Base-by-base conservation (phyloP, 2,797 vertebrate genomes). In the Peromyscus eremicus region DNA sequence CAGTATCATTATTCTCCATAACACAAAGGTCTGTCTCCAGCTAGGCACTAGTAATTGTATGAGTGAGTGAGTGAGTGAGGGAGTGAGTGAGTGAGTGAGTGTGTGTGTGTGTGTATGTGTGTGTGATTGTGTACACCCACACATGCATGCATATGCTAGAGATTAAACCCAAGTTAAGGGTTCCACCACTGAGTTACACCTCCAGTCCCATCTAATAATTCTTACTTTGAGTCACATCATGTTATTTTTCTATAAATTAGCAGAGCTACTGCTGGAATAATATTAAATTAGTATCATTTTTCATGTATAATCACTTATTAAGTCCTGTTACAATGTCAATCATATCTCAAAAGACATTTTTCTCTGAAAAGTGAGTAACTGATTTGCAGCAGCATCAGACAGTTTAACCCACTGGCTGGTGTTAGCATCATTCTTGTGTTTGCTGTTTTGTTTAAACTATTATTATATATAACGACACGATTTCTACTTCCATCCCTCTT, bases 1-100 rank as follows among this genome's bases (percentile, higher is more conserved):
- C 76, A 93, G 62, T 52, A 89, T 55, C 34, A 70, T 29, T 89
- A 17, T 70, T 94, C 68, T 91, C 86, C 37, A 95, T 43, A 94
- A 81, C 2, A 81, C 34, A 89, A 97, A 83, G 5, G 49, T 57
- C 27, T 14, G 64, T 37, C 34, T 87, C 10, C 82, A 64, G 85
- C 88, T 83, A 52, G 43, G 37, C 3, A 34, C 27, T 93, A 81
- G 60, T 43, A 81, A 91, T 85, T n/a, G 32, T 52, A 52, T 52
- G 49, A 14, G 52, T 52, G 52, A 13, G 52, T 52, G 52, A 3
- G 52, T 49, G 49, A 9, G 49, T 49, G 46, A 6, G n/a, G n/a
- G n/a, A n/a, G n/a, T n/a, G n/a, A n/a, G 49, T 49, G 49, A 10
- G 49, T 52, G 12, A 3, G 52, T 52, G 52, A 3, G 52, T 52